phyloP scores from a whole-genome alignment of 2,888 invertebrate genomes.

The Pimpla rufipes region DNA sequence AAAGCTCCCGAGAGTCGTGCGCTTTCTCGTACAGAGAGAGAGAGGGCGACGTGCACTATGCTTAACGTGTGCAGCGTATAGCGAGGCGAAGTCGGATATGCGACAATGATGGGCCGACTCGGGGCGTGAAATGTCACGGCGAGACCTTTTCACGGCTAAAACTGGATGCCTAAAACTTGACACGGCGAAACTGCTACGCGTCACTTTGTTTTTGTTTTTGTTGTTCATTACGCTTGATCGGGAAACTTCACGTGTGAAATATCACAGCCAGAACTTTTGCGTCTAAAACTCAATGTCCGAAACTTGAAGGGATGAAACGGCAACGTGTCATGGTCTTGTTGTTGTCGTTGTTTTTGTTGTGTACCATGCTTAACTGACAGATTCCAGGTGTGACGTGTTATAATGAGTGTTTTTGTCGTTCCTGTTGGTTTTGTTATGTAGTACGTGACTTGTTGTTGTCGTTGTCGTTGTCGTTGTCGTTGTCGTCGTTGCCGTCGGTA shows the following conservation, averaged over 20 bases:
- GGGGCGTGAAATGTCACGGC: constrained; percentile 48
- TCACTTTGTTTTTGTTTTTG: not conserved
- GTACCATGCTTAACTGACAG: not conserved
- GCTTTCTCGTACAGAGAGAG: not conserved
- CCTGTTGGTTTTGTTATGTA: not conserved
- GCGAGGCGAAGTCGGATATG: not conserved
- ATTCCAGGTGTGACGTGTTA: not conserved
- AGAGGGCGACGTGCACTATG: not conserved
- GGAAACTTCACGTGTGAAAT: not conserved
- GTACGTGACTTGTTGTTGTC: no score
- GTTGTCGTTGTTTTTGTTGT: not conserved
- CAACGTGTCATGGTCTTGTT: not conserved
- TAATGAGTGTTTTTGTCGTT: not conserved
- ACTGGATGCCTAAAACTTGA: no score
- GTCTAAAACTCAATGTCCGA: no score
- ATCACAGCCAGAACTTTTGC: not conserved
- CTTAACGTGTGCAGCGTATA: constrained; percentile 5
- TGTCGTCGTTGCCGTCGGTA: no score
- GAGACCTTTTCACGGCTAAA: not conserved
- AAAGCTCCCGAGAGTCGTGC: constrained; percentile 56
- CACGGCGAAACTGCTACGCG: not conserved
- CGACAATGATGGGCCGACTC: constrained; percentile 9
- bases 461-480: no score
- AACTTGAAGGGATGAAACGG: not conserved
- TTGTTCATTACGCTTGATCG: not conserved